Evolutionary conservation across 1,140 invertebrate species (phyloP), one percentile per base, ranked within the genome.

Genomic region (Hycleus cichorii): DNA sequence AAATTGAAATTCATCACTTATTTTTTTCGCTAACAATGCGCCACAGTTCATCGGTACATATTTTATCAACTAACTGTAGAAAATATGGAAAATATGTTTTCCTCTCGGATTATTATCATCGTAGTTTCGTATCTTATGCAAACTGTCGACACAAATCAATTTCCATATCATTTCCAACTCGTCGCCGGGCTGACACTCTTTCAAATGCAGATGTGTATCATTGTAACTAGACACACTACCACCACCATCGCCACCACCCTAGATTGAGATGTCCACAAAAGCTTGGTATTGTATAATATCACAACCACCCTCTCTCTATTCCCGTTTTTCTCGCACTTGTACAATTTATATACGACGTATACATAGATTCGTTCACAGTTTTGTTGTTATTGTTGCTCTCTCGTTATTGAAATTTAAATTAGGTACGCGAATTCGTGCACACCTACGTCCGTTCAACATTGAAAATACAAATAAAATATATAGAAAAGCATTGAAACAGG

Each of bases 201-300:
- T 66, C 64, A 64, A 66, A 66, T 64, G 64, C 64, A 66, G 64
- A 66, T 66, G 59, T 66, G 56, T 66, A 66, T 66, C 64, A 63
- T 66, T 66, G 62, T 64, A 66, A 61, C 59, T 64, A 64, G 61
- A 66, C 62, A 62, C 64, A 62, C 62, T 62, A 60, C 57, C 62
- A 63, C 43, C 48, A 57, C 57, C 59, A 59, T 49, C 58, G 18
- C 18, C 18, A 32, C 32, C 32, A 32, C 32, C 32, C 59, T 64
- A 59, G 64, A 66, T 66, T 66, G 64, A 66, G 62, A 66, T 64
- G 62, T 66, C 62, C 64, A 66, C 64, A 66, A 66, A 63, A 61
- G 57, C 59, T 10, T 10, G 40, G 25, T 40, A 60, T 66, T 64
- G 58, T 66, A 55, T 32, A 32, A 32, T 32, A 44, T 18, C 32